Evolutionary conservation across 2,888 invertebrate species (phyloP), one percentile per base, ranked within the genome.

Genomic region (Timema podura): DNA sequence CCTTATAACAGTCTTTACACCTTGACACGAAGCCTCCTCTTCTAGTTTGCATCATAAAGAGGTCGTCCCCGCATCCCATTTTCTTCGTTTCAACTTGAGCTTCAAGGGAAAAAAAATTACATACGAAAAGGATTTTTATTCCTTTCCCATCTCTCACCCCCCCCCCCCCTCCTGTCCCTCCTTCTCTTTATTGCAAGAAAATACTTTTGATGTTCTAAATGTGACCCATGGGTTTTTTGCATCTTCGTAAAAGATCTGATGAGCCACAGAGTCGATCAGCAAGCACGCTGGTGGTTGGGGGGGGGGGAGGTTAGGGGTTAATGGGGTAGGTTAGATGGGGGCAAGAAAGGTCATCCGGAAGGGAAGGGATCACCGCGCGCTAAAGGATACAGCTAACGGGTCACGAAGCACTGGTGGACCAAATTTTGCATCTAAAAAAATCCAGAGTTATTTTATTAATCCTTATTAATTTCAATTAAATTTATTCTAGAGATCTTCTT

Each of bases 141-240:
- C 30, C 30, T 30, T 30, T 30, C 30, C 30, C 30, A 30, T 30
- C 30, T 30, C 30, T 30, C 30, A 30, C 30, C 30, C 30, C 30
- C 30, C 30, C 30, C 30, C 30, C 30, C 30, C 30, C 30, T 30
- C 30, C 30, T 30, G 30, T 3, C 30, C 1, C 30, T 30, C 3
- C 30, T 3, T 3, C 30, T 30, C 30, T 30, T 30, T 3, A 30
- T 30, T 30, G 30, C 2, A 30, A 30, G 65, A 70, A 72, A 72
- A 72, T 72, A 72, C 72, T 70, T 70, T 72, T 72, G 72, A 72
- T 72, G 72, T 66, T 72, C 70, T 68, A 65, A 72, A 72, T 72
- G 72, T 70, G 70, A 70, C 72, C 68, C 70, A 61, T 65, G 72
- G 72, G 72, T 46, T 69, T 48, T 11, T 48, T 49, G 65, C 48